Evolutionary conservation across 2,797 vertebrate genomes (phyloP), one percentile per base, ranked within the genome.

Genomic region (Poecilia velifera): DNA sequence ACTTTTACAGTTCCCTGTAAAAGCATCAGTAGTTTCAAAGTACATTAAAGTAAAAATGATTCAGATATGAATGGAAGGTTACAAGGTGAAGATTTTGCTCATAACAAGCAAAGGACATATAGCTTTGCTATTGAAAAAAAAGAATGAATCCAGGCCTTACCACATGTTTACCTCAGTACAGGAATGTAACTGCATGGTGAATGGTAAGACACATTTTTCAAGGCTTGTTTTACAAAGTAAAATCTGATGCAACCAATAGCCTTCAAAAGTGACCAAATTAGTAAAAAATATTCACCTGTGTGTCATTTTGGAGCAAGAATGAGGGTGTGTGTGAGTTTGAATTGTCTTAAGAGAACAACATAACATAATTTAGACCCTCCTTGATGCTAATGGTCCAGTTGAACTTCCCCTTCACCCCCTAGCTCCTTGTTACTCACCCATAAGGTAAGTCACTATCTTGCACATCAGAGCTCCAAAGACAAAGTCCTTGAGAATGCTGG

Each of bases 401-500:
- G 25, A 57, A 5, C 3, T 28, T 28, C 55, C 14, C 31, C 8
- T 34, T 4, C 18, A 22, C 6, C 20, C 25, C 39, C 28, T 73
- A 31, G 0, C 0, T 1, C 9, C 39, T 73, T 10, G 36, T 74
- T 1, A 76, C 96, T 94, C 91, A 99, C 98, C 98, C 98, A 99
- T 99, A 76, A 99, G 96, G 93, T 99, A 99, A 84, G 97, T 93
- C 72, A 98, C 94, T 0, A 96, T 96, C 92, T 97, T 98, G 96
- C 98, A 99, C 96, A 99, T 95, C 47, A 94, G 92, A 0, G 96
- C 96, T 25, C 98, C 98, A 62, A 99, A 99, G 95, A 99, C 86
- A 94, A 99, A 99, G 86, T 97, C 96, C 83, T 96, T 96, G 92
- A 99, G 96, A 78, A 99, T 95, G 92, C 94, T 97, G 83, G 98